These are phyloP conservation scores for Hydrolagus affinis DNA, from an alignment of 2,113 vertebrate genomes.

Conservation along the genomic window DNA sequence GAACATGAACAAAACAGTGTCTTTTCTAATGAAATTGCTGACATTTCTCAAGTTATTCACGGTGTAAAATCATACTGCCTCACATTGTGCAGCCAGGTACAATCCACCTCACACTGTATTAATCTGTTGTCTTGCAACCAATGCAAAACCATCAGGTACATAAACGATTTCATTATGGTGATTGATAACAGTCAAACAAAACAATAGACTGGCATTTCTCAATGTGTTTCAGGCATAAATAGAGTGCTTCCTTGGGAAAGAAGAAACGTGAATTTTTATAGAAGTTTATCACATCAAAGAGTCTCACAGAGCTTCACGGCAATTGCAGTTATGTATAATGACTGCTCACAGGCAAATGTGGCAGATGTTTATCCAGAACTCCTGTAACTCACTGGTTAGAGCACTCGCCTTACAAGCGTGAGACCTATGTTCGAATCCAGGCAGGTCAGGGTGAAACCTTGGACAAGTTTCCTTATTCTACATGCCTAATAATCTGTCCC, in stretches of 20 bases:
- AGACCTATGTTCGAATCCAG: no score
- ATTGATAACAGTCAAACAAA: background rate
- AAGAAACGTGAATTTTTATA: no score
- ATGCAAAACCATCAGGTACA: background rate
- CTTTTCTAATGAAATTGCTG: constrained; percentile 11
- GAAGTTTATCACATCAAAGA: no score
- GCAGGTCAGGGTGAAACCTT: no score
- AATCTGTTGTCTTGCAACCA: background rate
- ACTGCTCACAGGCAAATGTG: no score
- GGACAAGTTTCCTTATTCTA: no score
- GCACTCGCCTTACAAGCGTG: no score
- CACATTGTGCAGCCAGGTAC: background rate
- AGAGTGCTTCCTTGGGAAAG: background rate
- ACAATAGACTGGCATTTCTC: constrained; percentile 7
- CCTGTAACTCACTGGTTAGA: no score
- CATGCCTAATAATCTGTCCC: no score
- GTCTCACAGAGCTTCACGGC: no score
- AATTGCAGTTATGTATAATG: no score
- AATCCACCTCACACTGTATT: background rate
- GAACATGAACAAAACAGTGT: background rate
- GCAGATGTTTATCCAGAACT: no score
- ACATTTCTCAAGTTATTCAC: constrained; percentile 2
- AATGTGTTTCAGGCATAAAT: background rate
- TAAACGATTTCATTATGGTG: constrained; percentile 5
- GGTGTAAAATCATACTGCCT: background rate